Base-by-base conservation (phyloP, 2,797 vertebrate species). In the Lithobates sylvaticus region DNA sequence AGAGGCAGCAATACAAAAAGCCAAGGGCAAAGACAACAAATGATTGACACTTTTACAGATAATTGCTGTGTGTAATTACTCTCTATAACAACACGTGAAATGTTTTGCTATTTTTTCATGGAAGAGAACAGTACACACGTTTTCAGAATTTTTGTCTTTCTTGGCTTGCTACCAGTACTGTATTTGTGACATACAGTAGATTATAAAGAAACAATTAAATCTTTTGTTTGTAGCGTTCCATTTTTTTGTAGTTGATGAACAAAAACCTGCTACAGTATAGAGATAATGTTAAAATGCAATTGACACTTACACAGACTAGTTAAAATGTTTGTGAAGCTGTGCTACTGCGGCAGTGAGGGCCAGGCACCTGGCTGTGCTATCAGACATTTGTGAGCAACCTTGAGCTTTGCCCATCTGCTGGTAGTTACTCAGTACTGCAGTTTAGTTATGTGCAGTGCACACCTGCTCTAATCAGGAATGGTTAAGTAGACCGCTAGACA, bases 11-110 rank as follows among this genome's bases (percentile, higher is more conserved):
- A 69, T 23, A 69, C 23, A 79, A 67, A 78, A n/a, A 67, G 76
- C 76, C 64, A 44, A 68, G 64, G 76, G 76, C 76, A 47, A 78
- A 68, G n/a, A 68, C 36, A 61, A 76, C 47, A 65, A 78, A 18
- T 29, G 76, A 44, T 10, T 69, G 77, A 50, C 77, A 91, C 36
- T 34, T 86, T 88, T 89, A 87, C 91, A 90, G 26, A 69, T 68
- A 68, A 47, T 68, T 12, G n/a, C 61, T 65, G 13, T 27, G 36
- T 69, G 26, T 47, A 69, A 68, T 68, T 47, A 32, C 65, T 47
- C 47, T 67, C 64, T 69, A 79, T 47, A 79, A 79, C 77, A 69
- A 47, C 39, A 44, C 15, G 32, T 18, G 12, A 16, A 78, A 78
- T 68, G n/a, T 78, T 68, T 67, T 26, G 23, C 65, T 42, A 64